phyloP scores from a whole-genome alignment of 2,113 vertebrate genomes.

The Alligator mississippiensis region DNA sequence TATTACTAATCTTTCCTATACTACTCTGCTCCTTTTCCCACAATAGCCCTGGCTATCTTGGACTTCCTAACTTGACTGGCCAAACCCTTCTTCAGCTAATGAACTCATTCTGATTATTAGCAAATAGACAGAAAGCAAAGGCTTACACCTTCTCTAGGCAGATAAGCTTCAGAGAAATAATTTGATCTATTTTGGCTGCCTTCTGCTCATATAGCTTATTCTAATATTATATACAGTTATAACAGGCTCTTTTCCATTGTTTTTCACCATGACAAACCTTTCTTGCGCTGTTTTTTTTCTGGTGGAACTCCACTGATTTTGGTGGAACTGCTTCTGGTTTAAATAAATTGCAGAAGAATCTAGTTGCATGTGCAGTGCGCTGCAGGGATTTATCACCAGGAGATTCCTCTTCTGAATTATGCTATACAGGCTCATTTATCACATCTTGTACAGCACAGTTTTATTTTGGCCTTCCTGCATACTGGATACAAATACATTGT shows the following conservation, averaged over 20 bases:
- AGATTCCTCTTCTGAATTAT: not conserved
- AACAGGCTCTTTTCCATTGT: not conserved
- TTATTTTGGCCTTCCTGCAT: not conserved
- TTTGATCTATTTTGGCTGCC: not conserved
- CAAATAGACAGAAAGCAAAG: not conserved
- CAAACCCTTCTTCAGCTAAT: not conserved
- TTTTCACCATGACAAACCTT: slow-evolving; percentile 7
- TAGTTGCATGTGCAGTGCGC: not conserved
- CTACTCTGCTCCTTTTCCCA: not conserved
- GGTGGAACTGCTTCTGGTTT: slow-evolving; percentile 15
- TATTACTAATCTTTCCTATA: slow-evolving; percentile 4
- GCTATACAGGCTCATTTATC: slow-evolving; percentile 1
- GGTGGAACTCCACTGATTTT: slow-evolving; percentile 48
- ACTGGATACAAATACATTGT: not conserved
- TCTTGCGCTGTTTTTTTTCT: not conserved
- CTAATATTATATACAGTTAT: slow-evolving; percentile 17
- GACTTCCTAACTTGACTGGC: not conserved
- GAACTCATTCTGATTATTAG: not conserved
- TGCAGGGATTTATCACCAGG: not conserved
- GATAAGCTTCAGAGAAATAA: not conserved
- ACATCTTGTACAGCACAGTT: not conserved
- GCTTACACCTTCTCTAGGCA: not conserved
- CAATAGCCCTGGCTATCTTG: not conserved
- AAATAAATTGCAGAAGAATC: not conserved
- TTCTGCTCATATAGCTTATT: not conserved